phyloP scores from a whole-genome alignment of 2,888 invertebrate species.

The Caenorhabditis sp. region DNA sequence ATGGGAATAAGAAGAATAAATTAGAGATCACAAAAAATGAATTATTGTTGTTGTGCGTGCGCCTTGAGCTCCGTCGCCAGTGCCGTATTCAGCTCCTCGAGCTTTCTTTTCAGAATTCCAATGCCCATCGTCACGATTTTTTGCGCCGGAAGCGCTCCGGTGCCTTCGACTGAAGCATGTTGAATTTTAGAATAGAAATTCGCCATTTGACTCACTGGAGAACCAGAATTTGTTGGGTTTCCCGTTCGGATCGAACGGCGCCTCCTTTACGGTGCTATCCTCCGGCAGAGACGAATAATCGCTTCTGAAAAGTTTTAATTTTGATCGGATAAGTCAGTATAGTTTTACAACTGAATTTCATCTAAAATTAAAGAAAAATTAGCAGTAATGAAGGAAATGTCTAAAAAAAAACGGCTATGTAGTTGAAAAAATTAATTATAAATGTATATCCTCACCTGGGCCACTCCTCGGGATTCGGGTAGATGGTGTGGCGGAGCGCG shows the following conservation, averaged over 20 bases:
- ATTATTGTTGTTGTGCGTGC: constrained; percentile 38
- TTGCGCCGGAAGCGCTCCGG: constrained; percentile 94
- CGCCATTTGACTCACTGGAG: constrained; percentile 46
- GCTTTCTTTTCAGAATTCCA: constrained; percentile 92
- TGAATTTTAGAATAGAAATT: background rate
- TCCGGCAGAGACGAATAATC: constrained; percentile 44
- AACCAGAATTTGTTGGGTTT: constrained; percentile 97
- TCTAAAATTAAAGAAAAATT: background rate
- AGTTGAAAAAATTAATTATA: background rate
- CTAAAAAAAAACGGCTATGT: background rate
- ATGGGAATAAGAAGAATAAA: constrained; percentile 12
- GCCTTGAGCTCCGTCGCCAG: constrained; percentile 36
- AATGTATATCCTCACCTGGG: constrained; percentile 87
- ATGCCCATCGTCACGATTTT: constrained; percentile 97
- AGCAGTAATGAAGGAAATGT: too few species aligned
- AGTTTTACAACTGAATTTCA: too few species aligned
- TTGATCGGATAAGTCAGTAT: background rate
- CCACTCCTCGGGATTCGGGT: constrained; percentile 78
- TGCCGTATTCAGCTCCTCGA: constrained; percentile 88
- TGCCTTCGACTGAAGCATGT: constrained; percentile 86
- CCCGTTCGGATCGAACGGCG: constrained; percentile 92
- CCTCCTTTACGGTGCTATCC: constrained; percentile 84
- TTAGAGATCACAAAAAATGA: too few species aligned
- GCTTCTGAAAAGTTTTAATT: constrained; percentile 22
- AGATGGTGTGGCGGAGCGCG: constrained; percentile 90